These are phyloP conservation scores for Hydropsyche tenuis DNA, from an alignment of 1,140 invertebrate species.

Conservation along the genomic window DNA sequence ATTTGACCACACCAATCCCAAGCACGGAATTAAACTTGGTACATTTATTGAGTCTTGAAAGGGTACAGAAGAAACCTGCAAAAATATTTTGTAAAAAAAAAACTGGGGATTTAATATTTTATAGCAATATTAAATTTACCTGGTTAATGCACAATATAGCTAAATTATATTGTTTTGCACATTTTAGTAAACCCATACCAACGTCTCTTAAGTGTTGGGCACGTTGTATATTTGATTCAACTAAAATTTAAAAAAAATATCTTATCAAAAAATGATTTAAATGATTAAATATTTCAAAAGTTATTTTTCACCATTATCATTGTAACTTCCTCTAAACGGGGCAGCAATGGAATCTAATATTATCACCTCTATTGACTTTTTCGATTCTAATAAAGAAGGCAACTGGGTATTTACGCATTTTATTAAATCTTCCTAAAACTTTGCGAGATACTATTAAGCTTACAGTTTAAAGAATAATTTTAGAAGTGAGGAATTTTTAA, in stretches of 20 bases:
- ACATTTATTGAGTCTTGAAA: background rate
- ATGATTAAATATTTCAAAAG: no score
- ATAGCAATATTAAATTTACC: constrained; percentile 7
- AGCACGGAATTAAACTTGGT: constrained; percentile 43
- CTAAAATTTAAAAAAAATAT: constrained; percentile 7
- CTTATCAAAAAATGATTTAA: background rate
- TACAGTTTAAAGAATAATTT: background rate
- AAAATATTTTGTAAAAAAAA: constrained; percentile 5
- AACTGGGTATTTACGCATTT: constrained; percentile 33
- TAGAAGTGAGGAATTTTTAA: background rate
- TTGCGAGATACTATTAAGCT: background rate
- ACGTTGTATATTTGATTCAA: constrained; percentile 10
- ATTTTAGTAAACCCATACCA: constrained; percentile 38
- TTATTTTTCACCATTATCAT: constrained; percentile 24
- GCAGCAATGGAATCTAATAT: constrained; percentile 47
- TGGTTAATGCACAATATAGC: constrained; percentile 46
- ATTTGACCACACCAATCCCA: constrained; percentile 47
- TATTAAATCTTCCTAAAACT: constrained; percentile 44
- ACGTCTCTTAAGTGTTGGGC: constrained; percentile 45
- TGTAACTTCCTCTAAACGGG: constrained; percentile 46
- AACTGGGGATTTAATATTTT: background rate
- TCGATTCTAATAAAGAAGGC: constrained; percentile 30
- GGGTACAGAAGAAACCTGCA: background rate
- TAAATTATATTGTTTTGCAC: constrained; percentile 44
- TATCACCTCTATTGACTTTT: constrained; percentile 32